Conservation (phyloP, 2,888 invertebrate genomes). For the Trisateles emortualis region DNA sequence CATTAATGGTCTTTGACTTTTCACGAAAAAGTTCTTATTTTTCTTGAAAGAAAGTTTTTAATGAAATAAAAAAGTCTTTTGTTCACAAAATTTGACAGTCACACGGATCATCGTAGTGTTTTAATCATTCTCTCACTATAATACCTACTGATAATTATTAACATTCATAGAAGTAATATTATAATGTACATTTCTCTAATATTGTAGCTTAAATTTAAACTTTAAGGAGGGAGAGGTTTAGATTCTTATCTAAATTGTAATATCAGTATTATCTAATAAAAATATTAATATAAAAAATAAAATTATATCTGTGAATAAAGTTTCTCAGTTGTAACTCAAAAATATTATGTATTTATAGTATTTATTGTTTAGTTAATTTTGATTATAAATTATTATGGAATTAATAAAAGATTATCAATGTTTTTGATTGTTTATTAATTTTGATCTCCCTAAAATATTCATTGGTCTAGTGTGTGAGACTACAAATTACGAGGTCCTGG, state of each 20-base stretch:
- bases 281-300: conserved; percentile 37
- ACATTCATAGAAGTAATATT: conserved; percentile 4
- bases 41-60: conserved; percentile 41
- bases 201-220: conserved; percentile 36
- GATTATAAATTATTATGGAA: conserved; percentile 40
- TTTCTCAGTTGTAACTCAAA: conserved; percentile 41
- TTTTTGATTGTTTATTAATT: conserved; percentile 17
- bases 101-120: conserved; percentile 12
- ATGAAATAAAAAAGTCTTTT: conserved; percentile 30
- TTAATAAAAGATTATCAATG: conserved; percentile 46
- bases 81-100: conserved; percentile 23
- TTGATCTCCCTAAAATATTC: no score
- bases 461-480: no score
- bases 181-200: conserved; percentile 21
- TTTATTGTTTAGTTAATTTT: conserved; percentile 34
- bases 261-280: conserved; percentile 43
- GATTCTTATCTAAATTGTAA: conserved; percentile 48
- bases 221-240: conserved; percentile 67
- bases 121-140: conserved; percentile 8
- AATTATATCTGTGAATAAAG: conserved; percentile 55
- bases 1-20: conserved; percentile 37
- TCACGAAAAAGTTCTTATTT: conserved; percentile 25
- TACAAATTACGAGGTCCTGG: no score
- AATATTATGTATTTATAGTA: conserved; percentile 20
- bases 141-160: conserved; percentile 6